phyloP scores from a whole-genome alignment of 2,113 vertebrate species.

The Hemiscyllium ocellatum region DNA sequence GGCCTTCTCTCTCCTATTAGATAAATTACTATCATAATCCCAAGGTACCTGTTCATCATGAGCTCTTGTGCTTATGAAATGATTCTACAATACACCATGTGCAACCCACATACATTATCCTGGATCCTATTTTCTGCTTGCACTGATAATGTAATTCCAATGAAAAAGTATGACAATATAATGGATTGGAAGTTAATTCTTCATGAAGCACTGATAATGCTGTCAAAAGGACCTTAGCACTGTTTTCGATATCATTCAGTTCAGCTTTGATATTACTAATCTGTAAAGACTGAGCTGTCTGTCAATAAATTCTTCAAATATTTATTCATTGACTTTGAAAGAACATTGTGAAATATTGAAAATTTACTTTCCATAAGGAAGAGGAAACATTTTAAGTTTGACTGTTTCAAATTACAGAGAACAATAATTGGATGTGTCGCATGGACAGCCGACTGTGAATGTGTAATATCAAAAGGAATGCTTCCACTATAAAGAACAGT shows the following conservation, averaged over 20 bases:
- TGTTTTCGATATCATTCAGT: not conserved
- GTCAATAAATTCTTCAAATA: not conserved
- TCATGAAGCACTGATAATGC: not conserved
- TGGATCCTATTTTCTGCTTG: conserved; percentile 15
- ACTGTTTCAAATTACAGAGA: not conserved
- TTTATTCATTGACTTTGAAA: not conserved
- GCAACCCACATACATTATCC: conserved; percentile 16
- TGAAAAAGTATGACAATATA: conserved; percentile 3
- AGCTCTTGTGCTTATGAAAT: not conserved
- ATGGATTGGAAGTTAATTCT: not conserved
- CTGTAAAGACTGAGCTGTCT: not conserved
- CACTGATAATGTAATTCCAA: not conserved
- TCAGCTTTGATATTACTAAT: not conserved
- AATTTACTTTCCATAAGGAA: not conserved
- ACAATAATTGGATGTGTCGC: not conserved
- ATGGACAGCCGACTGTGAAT: not conserved
- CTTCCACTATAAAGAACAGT: not conserved
- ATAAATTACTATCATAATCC: not conserved
- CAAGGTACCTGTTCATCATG: not conserved
- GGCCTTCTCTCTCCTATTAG: not conserved
- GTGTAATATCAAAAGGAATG: not conserved
- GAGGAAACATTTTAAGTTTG: not conserved
- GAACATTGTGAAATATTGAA: not conserved
- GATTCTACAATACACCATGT: conserved; percentile 3
- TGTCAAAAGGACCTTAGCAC: not conserved